These are phyloP conservation scores for Macrochelys suwanniensis DNA, from an alignment of 2,797 vertebrate species.

Conservation along the genomic window DNA sequence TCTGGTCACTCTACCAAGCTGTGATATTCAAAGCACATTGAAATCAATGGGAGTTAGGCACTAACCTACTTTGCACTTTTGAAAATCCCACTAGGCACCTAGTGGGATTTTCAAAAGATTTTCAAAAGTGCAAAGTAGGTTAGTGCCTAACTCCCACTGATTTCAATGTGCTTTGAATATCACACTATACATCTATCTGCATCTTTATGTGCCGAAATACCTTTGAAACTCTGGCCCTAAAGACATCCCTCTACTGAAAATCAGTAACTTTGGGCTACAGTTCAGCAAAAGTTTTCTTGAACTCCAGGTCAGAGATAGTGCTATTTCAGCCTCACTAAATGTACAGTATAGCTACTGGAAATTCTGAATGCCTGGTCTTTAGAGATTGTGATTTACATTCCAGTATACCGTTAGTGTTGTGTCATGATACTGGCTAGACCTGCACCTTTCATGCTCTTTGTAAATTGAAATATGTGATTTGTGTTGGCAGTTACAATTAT, in stretches of 20 bases:
- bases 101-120: background rate
- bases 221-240: background rate
- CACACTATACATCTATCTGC: background rate
- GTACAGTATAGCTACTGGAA: fast-evolving
- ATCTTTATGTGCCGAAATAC: background rate
- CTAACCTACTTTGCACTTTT: too few species aligned
- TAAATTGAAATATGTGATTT: fast-evolving
- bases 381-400: too few species aligned
- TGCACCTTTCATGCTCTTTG: background rate
- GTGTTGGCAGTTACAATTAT: fast-evolving
- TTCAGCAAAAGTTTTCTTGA: background rate
- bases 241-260: background rate
- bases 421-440: background rate
- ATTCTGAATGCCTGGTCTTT: fast-evolving
- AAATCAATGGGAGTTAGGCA: too few species aligned
- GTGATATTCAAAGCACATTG: too few species aligned
- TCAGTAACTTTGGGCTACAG: fast-evolving
- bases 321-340: background rate
- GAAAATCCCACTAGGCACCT: background rate
- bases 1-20: too few species aligned
- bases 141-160: background rate
- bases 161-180: background rate
- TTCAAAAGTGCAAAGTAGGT: background rate
- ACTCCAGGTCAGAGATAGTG: background rate
- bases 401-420: background rate